Evolutionary conservation across 2,888 invertebrate species (phyloP), one percentile per base, ranked within the genome.

Genomic region (Stegana nigrithorax): DNA sequence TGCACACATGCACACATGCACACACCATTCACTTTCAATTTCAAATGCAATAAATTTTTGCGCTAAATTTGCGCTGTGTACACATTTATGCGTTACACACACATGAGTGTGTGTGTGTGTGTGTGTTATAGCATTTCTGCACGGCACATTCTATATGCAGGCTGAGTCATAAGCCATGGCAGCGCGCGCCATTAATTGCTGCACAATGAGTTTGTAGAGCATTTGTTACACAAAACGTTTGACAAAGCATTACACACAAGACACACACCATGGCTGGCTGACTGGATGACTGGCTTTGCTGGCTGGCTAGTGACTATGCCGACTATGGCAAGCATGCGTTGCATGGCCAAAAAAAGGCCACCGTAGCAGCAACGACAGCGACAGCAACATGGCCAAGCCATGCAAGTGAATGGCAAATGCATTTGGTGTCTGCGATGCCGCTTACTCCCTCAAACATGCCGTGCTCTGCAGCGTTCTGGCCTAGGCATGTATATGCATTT

Each of bases 201-300:
- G 57, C 57, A 39, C 57, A 44, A 57, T 39, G 57, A 42, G 57
- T 57, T 44, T 57, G 57, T 55, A 32, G 17, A 23, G 45, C 72
- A 67, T 72, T 78, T 75, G 75, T 73, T 78, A 59, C 67, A 76
- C 64, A 76, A 76, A 76, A 76, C 73, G 78, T 72, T 78, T 76
- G 74, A 78, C 75, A 76, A 76, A 78, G 74, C 71, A 74, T 73
- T 50, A 12, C 25, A 23, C 10, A 12, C 47, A 12, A 47, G 25
- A 25, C 25, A 17, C 10, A 25, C 10, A 25, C 8, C 8, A 47
- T 47, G 47, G 23, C 25, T 66, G 59, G 64, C 61, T n/a, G 6
- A 17, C 12, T n/a, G n/a, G n/a, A n/a, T n/a, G n/a, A n/a, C n/a
- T n/a, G n/a, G n/a, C n/a, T n/a, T n/a, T n/a, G n/a, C n/a, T n/a